These are phyloP conservation scores for Solenopsis invicta DNA, from an alignment of 1,140 invertebrate species.

Conservation along the genomic window DNA sequence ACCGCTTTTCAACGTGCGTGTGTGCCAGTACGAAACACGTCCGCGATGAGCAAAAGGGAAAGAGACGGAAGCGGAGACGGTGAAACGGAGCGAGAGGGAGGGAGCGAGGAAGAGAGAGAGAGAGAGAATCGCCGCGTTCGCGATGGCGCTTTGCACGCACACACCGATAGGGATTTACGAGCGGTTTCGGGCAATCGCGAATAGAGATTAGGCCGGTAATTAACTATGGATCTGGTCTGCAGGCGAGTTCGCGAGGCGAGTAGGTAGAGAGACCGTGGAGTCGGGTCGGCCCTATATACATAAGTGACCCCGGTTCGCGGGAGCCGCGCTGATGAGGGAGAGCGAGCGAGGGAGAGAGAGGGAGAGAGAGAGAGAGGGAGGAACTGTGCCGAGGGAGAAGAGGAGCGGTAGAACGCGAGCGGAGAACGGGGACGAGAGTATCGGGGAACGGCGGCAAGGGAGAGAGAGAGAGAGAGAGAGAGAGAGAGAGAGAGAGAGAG, in stretches of 20 bases:
- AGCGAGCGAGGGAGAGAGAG: constrained; percentile 69
- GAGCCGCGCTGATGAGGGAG: constrained; percentile 74
- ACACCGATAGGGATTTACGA: constrained; percentile 87
- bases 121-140: constrained; percentile 54
- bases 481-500: constrained; percentile 35
- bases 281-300: constrained; percentile 79
- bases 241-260: constrained; percentile 82
- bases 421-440: constrained; percentile 46
- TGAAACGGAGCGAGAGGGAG: constrained; percentile 4
- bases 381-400: constrained; percentile 25
- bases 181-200: constrained; percentile 87
- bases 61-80: constrained; percentile 49
- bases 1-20: constrained; percentile 61
- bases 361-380: constrained; percentile 57
- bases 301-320: constrained; percentile 83
- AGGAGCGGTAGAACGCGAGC: constrained; percentile 38
- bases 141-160: constrained; percentile 76
- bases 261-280: constrained; percentile 72
- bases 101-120: constrained; percentile 27
- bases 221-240: constrained; percentile 87
- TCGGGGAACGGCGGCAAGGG: constrained; percentile 45
- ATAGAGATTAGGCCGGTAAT: constrained; percentile 87
- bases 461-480: constrained; percentile 20
- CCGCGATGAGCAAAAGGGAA: constrained; percentile 46
- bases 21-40: constrained; percentile 58